phyloP scores from a whole-genome alignment of 2,797 vertebrate species.

The Alca torda region DNA sequence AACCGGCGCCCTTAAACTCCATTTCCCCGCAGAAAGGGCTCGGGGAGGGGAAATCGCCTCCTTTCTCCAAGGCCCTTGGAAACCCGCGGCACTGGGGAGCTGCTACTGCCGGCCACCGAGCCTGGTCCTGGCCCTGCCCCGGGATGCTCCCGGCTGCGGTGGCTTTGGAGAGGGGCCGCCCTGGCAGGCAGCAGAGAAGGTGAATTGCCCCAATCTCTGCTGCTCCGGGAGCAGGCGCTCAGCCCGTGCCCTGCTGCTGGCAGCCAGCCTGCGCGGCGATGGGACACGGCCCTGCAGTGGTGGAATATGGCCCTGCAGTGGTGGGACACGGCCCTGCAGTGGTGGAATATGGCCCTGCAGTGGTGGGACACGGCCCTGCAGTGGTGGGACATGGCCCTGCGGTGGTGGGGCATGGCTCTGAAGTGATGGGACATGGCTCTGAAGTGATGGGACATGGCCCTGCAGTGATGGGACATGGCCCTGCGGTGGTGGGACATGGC shows the following conservation, averaged over 20 bases:
- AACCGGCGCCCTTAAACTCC: not conserved
- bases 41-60: rapidly evolving
- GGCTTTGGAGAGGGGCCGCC: not conserved
- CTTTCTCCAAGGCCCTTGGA: not conserved
- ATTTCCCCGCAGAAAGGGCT: not conserved
- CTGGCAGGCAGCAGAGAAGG: not conserved
- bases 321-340: too few relatives aligned
- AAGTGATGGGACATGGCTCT: too few relatives aligned
- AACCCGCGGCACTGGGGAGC: rapidly evolving
- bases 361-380: rapidly evolving
- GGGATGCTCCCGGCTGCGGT: not conserved
- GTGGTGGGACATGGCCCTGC: too few relatives aligned
- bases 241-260: not conserved
- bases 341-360: rapidly evolving
- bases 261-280: rapidly evolving
- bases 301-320: too few relatives aligned
- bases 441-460: rapidly evolving
- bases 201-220: not conserved
- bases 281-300: not conserved
- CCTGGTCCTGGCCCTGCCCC: not conserved
- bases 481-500: too few relatives aligned
- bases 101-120: not conserved
- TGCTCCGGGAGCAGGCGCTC: not conserved
- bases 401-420: too few relatives aligned
- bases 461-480: too few relatives aligned